Evolutionary conservation across 2,888 invertebrate species (phyloP).

Genomic region (Lithosia quadra): DNA sequence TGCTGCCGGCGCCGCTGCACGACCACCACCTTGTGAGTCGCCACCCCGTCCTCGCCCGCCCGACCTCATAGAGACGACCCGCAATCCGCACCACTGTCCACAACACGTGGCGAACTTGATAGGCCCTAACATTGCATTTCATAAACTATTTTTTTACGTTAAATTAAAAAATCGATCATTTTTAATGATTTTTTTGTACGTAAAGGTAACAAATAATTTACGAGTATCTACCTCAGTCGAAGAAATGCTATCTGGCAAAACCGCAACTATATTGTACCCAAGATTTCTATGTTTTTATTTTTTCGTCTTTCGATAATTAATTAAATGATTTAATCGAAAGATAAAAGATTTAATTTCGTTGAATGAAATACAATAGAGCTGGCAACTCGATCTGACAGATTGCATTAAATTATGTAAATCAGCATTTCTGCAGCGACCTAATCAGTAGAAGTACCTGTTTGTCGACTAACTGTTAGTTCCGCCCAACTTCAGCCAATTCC

Average conservation of each 20-base stretch:
- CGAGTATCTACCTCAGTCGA: no score
- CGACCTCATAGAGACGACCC: conserved; percentile 22
- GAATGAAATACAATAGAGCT: not conserved
- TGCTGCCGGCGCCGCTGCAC: conserved; percentile 88
- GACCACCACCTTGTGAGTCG: conserved; percentile 88
- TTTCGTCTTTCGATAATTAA: no score
- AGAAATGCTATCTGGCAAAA: no score
- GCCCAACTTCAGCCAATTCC: not conserved
- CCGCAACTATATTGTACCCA: no score
- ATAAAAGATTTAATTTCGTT: no score
- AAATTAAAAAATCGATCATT: no score
- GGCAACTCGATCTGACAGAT: not conserved
- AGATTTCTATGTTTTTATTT: no score
- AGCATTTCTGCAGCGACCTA: not conserved
- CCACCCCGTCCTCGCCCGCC: conserved; percentile 36
- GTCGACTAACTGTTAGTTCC: not conserved
- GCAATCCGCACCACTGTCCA: not conserved
- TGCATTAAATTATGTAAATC: not conserved
- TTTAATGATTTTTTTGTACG: no score
- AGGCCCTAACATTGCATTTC: not conserved
- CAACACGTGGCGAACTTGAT: not conserved
- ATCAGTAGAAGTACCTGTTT: not conserved
- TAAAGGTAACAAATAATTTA: no score
- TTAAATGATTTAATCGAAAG: no score
- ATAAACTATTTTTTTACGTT: no score